A percentile compares a stretch with the other conserved stretches of the same genome.
These are phyloP conservation scores for Cichladusa arquata DNA, from an alignment of 2,113 vertebrate genomes.

Conservation along the genomic window DNA sequence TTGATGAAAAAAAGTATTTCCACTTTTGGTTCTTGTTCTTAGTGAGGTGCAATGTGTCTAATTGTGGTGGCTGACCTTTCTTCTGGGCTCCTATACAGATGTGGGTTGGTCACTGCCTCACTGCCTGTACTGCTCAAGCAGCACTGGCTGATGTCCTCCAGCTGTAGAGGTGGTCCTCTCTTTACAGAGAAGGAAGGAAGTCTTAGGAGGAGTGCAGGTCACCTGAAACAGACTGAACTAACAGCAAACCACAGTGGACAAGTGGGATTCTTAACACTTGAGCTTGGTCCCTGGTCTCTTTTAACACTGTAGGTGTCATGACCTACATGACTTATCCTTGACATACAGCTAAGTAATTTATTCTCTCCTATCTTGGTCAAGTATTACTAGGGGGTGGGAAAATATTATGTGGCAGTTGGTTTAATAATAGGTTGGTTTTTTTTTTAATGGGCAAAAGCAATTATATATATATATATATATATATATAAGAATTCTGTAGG, in stretches of 20 bases:
- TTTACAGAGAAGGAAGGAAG: background rate
- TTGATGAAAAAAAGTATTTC: background rate
- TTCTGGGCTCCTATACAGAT: background rate
- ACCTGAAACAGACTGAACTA: background rate
- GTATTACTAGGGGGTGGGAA: background rate
- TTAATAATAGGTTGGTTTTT: background rate
- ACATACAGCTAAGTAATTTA: background rate
- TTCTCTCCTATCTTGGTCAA: background rate
- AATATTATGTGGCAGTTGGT: background rate
- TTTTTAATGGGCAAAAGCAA: background rate
- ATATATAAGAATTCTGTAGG: background rate
- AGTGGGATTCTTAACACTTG: background rate
- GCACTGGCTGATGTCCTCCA: background rate
- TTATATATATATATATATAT: background rate
- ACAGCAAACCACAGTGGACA: background rate
- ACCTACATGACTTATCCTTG: background rate
- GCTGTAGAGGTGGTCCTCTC: background rate
- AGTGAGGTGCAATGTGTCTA: background rate
- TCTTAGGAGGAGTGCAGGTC: background rate
- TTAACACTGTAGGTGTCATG: background rate
- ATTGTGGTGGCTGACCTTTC: background rate
- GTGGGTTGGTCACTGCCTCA: background rate
- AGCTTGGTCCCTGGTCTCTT: background rate
- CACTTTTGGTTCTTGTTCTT: background rate
- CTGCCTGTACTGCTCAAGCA: background rate